A percentile compares a stretch with the other conserved stretches of the same genome.
Conservation (phyloP, 2,113 vertebrate genomes). For the Climacteris rufus region DNA sequence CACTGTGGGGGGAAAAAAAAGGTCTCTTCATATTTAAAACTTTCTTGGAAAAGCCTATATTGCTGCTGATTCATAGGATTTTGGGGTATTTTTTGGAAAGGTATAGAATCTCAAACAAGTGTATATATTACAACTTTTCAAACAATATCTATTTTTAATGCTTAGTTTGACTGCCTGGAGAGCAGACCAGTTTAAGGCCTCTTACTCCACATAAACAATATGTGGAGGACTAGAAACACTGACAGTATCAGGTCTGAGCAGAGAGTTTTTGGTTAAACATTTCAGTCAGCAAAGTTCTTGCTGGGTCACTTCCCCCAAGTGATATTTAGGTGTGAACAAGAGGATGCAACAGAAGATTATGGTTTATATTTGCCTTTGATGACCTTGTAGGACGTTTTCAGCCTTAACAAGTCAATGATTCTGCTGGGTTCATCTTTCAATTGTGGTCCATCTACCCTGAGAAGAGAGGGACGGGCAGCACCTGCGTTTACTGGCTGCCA, state of each 20-base stretch:
- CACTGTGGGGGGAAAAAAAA: fast-evolving
- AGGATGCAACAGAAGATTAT: not conserved
- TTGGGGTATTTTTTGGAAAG: not conserved
- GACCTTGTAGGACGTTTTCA: not conserved
- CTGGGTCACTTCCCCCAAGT: not conserved
- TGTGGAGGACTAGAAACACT: fast-evolving
- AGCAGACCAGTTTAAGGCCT: not conserved
- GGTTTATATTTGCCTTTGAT: not conserved
- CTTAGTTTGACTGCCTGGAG: not conserved
- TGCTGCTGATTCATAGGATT: not conserved
- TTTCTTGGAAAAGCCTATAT: not conserved
- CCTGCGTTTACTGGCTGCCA: not conserved
- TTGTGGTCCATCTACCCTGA: fast-evolving
- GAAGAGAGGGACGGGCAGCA: not conserved
- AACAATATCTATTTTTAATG: not conserved
- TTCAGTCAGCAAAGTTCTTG: not conserved
- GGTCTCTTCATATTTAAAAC: not conserved
- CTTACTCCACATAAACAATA: not conserved
- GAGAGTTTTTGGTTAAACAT: not conserved
- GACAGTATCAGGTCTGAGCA: not conserved
- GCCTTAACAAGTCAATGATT: not conserved
- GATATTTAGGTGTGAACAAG: fast-evolving
- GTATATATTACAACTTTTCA: not conserved
- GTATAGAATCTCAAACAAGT: not conserved
- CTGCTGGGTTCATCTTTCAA: not conserved